Evolutionary conservation across 2,888 invertebrate species (phyloP).

Genomic region (Falcaria lacertinaria): DNA sequence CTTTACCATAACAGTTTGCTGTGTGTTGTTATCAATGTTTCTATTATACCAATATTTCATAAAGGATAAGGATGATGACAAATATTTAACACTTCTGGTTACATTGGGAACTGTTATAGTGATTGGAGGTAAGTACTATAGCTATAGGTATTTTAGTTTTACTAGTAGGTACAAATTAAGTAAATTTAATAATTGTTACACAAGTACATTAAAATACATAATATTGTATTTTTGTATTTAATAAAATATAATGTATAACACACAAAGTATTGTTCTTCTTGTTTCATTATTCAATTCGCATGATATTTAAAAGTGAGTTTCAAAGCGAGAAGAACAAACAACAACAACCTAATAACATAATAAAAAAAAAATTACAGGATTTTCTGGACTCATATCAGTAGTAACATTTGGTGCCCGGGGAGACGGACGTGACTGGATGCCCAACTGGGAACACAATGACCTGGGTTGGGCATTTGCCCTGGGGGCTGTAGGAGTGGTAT

Average conservation of each 20-base stretch:
- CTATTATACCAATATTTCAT: conserved; percentile 86
- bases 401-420: conserved; percentile 94
- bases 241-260: too few species aligned
- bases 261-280: too few species aligned
- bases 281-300: too few species aligned
- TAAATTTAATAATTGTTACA: too few species aligned
- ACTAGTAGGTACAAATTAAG: too few species aligned
- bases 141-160: too few species aligned
- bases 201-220: too few species aligned
- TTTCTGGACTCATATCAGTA: conserved; percentile 90
- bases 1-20: conserved; percentile 92
- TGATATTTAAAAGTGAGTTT: too few species aligned
- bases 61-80: conserved; percentile 87
- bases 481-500: conserved; percentile 88
- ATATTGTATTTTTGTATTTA: too few species aligned
- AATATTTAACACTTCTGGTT: conserved; percentile 86
- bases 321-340: too few species aligned
- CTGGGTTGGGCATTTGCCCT: conserved; percentile 96
- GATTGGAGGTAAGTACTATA: conserved; percentile 77
- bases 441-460: conserved; percentile 96
- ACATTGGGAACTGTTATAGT: conserved; percentile 86
- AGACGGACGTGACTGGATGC: conserved; percentile 97
- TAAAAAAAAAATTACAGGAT: too few species aligned
- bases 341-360: too few species aligned
- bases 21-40: conserved; percentile 87